These are phyloP conservation scores for rat (Rattus norvegicus) DNA, from an alignment of 2,113 vertebrate genomes.

Conservation along the genomic window DNA sequence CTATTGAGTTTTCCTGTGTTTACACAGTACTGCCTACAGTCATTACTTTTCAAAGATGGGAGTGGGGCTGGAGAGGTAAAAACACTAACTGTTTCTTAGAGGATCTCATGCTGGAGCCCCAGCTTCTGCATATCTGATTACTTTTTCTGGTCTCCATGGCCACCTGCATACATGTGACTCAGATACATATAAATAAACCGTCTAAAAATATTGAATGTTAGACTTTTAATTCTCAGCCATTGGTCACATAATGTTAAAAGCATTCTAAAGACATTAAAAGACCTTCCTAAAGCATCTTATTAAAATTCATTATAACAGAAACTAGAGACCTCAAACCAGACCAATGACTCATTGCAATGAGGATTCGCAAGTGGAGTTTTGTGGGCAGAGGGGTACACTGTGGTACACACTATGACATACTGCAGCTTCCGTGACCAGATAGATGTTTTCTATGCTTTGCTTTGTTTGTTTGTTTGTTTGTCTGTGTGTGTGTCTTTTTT, in stretches of 20 bases:
- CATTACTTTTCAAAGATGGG: conserved; percentile 38
- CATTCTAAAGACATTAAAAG: not conserved
- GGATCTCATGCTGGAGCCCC: not conserved
- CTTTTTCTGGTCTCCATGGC: not conserved
- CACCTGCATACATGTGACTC: not conserved
- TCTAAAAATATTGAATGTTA: not conserved
- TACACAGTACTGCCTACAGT: not conserved
- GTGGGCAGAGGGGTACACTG: not conserved
- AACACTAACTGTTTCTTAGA: not conserved
- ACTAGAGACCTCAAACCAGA: not conserved
- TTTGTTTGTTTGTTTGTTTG: not conserved
- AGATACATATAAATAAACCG: not conserved
- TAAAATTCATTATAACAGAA: conserved; percentile 9
- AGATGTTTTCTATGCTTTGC: not conserved
- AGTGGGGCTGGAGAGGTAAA: not conserved
- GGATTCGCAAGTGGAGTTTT: not conserved
- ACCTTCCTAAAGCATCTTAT: conserved; percentile 2
- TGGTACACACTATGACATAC: not conserved
- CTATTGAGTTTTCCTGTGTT: conserved; percentile 55
- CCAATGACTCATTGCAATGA: not conserved
- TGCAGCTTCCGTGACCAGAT: not conserved
- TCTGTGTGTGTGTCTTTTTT: not conserved
- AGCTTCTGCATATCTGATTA: not conserved
- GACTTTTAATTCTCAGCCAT: conserved; percentile 33
- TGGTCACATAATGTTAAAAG: conserved; percentile 43